phyloP scores from a whole-genome alignment of 2,888 invertebrate genomes.

The Elysia crispata region DNA sequence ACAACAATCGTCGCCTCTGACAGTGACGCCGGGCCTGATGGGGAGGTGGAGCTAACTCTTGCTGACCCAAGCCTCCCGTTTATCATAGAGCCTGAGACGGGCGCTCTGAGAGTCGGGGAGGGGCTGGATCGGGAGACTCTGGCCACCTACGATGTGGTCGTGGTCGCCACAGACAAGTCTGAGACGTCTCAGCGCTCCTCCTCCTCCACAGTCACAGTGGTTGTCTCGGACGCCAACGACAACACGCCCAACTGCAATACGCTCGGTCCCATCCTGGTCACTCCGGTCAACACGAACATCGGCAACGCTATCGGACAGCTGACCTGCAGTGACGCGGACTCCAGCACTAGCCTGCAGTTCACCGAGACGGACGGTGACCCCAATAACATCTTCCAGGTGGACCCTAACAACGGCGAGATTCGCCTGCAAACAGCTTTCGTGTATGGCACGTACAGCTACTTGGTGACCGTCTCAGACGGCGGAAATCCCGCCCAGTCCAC shows the following conservation, averaged over 20 bases:
- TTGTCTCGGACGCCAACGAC: slow-evolving; percentile 70
- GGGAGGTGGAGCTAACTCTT: slow-evolving; percentile 19
- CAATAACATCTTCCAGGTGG: slow-evolving; percentile 5
- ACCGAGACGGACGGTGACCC: neutral
- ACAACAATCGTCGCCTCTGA: slow-evolving; percentile 17
- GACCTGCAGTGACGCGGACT: slow-evolving; percentile 34
- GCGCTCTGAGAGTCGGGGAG: neutral
- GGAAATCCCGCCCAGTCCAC: slow-evolving; percentile 60
- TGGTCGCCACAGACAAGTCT: slow-evolving; percentile 41
- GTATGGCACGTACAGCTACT: slow-evolving; percentile 57
- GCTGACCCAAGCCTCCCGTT: slow-evolving; percentile 36
- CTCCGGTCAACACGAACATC: neutral
- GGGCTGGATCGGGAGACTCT: slow-evolving; percentile 45
- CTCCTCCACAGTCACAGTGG: slow-evolving; percentile 59
- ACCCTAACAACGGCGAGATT: slow-evolving; percentile 3
- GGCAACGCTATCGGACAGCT: slow-evolving; percentile 6
- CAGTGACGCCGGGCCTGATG: slow-evolving; percentile 36
- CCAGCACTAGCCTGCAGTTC: neutral
- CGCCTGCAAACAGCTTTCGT: neutral
- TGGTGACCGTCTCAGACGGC: slow-evolving; percentile 64
- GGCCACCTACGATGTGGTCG: slow-evolving; percentile 28
- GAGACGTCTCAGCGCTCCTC: neutral
- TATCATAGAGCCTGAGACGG: slow-evolving; percentile 26
- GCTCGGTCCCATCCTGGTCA: slow-evolving; percentile 18
- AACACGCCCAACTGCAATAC: slow-evolving; percentile 58